These are phyloP conservation scores for Pogonomyrmex barbatus DNA, from an alignment of 1,140 invertebrate species.

Conservation along the genomic window DNA sequence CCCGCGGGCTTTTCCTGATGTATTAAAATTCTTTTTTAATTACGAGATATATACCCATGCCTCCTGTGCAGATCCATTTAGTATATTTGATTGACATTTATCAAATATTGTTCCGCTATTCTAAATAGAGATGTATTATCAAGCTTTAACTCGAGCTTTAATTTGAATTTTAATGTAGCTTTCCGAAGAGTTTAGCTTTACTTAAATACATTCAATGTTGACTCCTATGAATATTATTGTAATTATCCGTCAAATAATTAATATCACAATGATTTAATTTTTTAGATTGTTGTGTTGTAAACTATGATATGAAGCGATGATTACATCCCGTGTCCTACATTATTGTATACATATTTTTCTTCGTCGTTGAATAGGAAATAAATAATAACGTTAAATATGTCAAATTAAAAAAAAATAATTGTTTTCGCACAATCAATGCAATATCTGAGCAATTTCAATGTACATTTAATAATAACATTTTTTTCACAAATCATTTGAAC, in stretches of 20 bases:
- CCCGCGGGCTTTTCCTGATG: conserved; percentile 13
- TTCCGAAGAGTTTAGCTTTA: too few relatives aligned
- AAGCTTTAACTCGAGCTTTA: too few relatives aligned
- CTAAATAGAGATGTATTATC: conserved; percentile 1
- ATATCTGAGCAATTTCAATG: too few relatives aligned
- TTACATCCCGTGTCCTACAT: background rate
- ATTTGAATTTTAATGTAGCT: too few relatives aligned
- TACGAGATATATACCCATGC: background rate
- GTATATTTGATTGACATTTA: background rate
- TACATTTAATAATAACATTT: too few relatives aligned
- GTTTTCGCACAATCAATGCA: too few relatives aligned
- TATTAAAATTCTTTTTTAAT: background rate
- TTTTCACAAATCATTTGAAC: background rate
- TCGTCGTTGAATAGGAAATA: background rate
- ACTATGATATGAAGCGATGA: background rate
- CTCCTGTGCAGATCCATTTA: background rate
- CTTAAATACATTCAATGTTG: too few relatives aligned
- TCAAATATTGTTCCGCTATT: background rate
- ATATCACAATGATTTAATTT: conserved; percentile 48
- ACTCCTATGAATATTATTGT: background rate
- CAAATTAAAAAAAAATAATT: too few relatives aligned
- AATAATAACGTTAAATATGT: too few relatives aligned
- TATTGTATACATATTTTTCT: conserved; percentile 7
- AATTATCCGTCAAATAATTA: conserved; percentile 49
- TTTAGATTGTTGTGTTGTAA: conserved; percentile 5